These are phyloP conservation scores for Microctenopoma steveboyesi DNA, from an alignment of 2,797 vertebrate genomes.

Conservation along the genomic window DNA sequence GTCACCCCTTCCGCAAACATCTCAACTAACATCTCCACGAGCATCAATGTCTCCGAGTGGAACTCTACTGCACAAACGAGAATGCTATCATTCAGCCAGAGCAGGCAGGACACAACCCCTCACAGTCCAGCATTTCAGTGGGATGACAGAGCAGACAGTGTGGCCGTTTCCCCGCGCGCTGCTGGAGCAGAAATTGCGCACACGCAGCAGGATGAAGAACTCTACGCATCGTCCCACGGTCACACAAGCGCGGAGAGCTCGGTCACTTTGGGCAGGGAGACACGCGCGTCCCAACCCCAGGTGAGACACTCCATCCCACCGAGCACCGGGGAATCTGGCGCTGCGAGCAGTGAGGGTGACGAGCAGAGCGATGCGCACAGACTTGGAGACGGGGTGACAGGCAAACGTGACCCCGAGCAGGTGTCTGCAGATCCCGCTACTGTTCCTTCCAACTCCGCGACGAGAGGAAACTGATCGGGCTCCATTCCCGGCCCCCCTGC, in stretches of 20 bases:
- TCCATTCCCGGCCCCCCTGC: slow-evolving; percentile 8
- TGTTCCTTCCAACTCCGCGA: slow-evolving; percentile 49
- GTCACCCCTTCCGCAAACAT: slow-evolving; percentile 60
- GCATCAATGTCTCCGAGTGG: slow-evolving; percentile 71
- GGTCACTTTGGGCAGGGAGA: slow-evolving; percentile 39
- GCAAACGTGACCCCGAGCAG: slow-evolving; percentile 40
- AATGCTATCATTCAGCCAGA: slow-evolving; percentile 52
- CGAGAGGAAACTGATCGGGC: slow-evolving; percentile 61
- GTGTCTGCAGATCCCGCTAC: slow-evolving; percentile 37
- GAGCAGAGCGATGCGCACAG: slow-evolving; percentile 37
- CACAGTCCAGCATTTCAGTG: slow-evolving; percentile 57
- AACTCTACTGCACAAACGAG: slow-evolving; percentile 73
- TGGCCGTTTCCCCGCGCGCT: slow-evolving; percentile 39
- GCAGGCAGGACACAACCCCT: slow-evolving; percentile 46
- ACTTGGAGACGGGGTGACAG: slow-evolving; percentile 17
- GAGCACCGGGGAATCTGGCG: slow-evolving; percentile 20
- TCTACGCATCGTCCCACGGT: slow-evolving; percentile 60
- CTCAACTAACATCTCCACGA: slow-evolving; percentile 64
- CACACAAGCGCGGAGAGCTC: slow-evolving; percentile 53
- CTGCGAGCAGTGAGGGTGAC: slow-evolving; percentile 6
- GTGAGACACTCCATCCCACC: slow-evolving; percentile 34
- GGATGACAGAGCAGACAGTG: slow-evolving; percentile 53
- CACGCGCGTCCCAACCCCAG: slow-evolving; percentile 30
- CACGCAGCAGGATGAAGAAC: slow-evolving; percentile 56
- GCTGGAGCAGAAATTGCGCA: slow-evolving; percentile 60